phyloP scores from a whole-genome alignment of 2,888 invertebrate genomes.

The Anticlea derivata region DNA sequence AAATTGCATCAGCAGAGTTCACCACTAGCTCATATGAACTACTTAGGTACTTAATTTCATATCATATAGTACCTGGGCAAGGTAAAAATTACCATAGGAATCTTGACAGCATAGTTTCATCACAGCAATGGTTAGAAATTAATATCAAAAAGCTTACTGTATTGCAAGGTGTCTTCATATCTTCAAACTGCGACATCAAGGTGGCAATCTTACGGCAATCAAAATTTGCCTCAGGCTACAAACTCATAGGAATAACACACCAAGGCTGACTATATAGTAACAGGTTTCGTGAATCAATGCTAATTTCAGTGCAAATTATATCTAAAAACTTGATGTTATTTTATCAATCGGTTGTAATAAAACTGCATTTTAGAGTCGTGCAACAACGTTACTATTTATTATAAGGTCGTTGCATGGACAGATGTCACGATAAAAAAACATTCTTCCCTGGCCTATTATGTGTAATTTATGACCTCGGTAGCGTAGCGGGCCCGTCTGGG shows the following conservation, averaged over 20 bases:
- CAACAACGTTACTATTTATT: conserved; percentile 7
- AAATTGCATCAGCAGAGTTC: no score
- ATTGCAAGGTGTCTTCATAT: conserved; percentile 28
- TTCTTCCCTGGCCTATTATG: conserved; percentile 8
- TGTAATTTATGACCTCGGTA: neutral
- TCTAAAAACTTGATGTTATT: conserved; percentile 21
- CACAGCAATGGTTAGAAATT: conserved; percentile 15
- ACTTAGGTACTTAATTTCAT: no score
- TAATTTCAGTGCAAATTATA: conserved; percentile 32
- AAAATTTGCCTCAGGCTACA: conserved; percentile 33
- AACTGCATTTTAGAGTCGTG: conserved; percentile 9
- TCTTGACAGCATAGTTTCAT: conserved; percentile 19
- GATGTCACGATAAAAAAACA: conserved; percentile 16
- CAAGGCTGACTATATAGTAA: conserved; percentile 40
- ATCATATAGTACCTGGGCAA: no score
- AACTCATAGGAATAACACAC: conserved; percentile 36
- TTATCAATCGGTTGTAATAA: conserved; percentile 7
- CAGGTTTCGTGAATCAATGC: conserved; percentile 40
- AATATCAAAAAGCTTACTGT: conserved; percentile 16
- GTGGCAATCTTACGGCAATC: conserved; percentile 31
- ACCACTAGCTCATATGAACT: no score
- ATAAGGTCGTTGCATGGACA: conserved; percentile 17
- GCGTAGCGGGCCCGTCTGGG: no score
- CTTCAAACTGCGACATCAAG: conserved; percentile 35
- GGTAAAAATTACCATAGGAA: conserved; percentile 18